Evolutionary conservation across 2,113 vertebrate species (phyloP), one percentile per base, ranked within the genome.

Genomic region (Podocnemis expansa): DNA sequence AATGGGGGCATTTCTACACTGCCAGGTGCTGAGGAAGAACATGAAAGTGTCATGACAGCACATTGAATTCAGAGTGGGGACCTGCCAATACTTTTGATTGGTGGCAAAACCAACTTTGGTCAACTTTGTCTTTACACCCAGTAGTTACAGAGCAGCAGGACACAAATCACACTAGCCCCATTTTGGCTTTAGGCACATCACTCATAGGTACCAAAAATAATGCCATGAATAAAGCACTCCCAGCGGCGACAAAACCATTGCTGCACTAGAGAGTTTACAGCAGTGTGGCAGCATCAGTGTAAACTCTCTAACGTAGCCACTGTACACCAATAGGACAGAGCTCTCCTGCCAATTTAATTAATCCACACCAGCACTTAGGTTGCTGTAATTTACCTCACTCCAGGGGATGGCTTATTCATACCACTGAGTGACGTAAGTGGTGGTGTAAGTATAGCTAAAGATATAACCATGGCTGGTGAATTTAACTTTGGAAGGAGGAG

Each of bases 121-220:
- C 8, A 2, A 49, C 4, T 21, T 29, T 6, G 49, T 12, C 58
- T 16, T 89, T 38, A 17, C 1, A 0, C 92, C 85, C 89, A 85
- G 82, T 52, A 1, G 73, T 17, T 82, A 82, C 22, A 19, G 79
- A 38, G 84, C 8, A 0, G 67, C 12, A 10, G 47, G 82, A 3
- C 7, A 0, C n/a, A 4, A 45, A 12, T 11, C 27, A 70, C 2
- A 0, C 1, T 16, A 22, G 21, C 78, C 38, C 51, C 2, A 3
- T 1, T 41, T n/a, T 12, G 38, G 63, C 63, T 14, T n/a, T 8
- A 3, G 0, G 56, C 63, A 27, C 31, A 8, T 67, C 0, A 0
- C 2, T 78, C 56, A 7, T 0, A 76, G 47, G 38, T 3, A 6
- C 73, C 73, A 43, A 76, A 6, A 58, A 16, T 27, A 17, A n/a